phyloP scores from a whole-genome alignment of 2,888 invertebrate species.

The Entomobrya multifasciata region DNA sequence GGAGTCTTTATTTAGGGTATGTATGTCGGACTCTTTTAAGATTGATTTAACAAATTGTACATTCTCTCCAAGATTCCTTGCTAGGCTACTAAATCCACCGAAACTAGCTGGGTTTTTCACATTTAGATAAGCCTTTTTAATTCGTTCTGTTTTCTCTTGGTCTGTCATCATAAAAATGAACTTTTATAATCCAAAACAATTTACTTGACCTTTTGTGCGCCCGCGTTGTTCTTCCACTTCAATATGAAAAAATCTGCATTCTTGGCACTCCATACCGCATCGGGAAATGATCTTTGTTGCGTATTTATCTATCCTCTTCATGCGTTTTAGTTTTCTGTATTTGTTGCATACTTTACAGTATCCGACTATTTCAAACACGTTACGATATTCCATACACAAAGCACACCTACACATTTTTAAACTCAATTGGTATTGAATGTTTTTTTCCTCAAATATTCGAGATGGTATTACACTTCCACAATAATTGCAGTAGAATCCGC shows the following conservation, averaged over 20 bases:
- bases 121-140: neutral
- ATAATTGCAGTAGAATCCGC: neutral
- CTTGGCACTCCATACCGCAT: neutral
- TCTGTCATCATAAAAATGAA: neutral
- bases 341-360: neutral
- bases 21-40: neutral
- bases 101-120: neutral
- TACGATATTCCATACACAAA: neutral
- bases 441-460: neutral
- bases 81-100: neutral
- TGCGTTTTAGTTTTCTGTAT: neutral
- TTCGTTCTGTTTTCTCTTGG: neutral
- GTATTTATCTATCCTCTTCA: neutral
- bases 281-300: neutral
- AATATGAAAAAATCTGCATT: neutral
- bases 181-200: neutral
- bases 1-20: neutral
- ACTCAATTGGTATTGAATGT: neutral
- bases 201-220: neutral
- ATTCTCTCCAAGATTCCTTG: neutral
- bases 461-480: neutral
- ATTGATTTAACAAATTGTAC: neutral
- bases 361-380: neutral
- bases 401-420: neutral
- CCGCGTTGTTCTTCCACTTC: neutral